Percentiles rank a stretch among this genome's conserved stretches.
These are phyloP conservation scores for Drepanosiphum platanoidis DNA, from an alignment of 2,888 invertebrate species.

Conservation along the genomic window DNA sequence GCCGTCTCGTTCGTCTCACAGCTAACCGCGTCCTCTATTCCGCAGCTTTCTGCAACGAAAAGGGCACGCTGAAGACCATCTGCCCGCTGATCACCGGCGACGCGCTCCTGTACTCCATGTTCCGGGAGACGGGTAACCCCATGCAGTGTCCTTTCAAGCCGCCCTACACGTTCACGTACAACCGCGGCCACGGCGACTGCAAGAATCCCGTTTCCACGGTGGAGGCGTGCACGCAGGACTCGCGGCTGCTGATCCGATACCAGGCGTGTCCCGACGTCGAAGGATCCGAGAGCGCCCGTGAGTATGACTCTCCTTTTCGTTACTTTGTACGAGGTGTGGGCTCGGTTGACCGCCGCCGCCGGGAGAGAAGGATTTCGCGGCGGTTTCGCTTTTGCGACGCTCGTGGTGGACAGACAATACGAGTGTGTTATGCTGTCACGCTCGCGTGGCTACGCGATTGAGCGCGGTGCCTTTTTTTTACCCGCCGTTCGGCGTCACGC, in stretches of 20 bases:
- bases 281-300: constrained; percentile 91
- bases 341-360: too few species aligned
- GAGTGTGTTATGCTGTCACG: too few species aligned
- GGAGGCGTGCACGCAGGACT: constrained; percentile 93
- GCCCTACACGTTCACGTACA: constrained; percentile 92
- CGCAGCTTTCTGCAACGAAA: constrained; percentile 76
- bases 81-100: constrained; percentile 90
- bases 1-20: too few species aligned
- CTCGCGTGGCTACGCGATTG: too few species aligned
- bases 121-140: constrained; percentile 86
- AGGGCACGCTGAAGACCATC: constrained; percentile 80
- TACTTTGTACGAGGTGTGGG: too few species aligned
- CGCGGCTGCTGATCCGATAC: constrained; percentile 87
- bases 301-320: constrained; percentile 65
- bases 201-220: constrained; percentile 89
- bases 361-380: too few species aligned
- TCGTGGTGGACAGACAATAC: too few species aligned
- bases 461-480: too few species aligned
- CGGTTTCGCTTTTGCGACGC: too few species aligned
- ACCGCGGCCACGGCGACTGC: constrained; percentile 88
- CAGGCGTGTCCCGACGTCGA: constrained; percentile 93
- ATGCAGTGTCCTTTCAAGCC: constrained; percentile 90
- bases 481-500: too few species aligned
- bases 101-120: constrained; percentile 88
- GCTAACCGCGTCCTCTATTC: not conserved